Conservation (phyloP, 2,797 vertebrate species). For the Anguilla pacifica region DNA sequence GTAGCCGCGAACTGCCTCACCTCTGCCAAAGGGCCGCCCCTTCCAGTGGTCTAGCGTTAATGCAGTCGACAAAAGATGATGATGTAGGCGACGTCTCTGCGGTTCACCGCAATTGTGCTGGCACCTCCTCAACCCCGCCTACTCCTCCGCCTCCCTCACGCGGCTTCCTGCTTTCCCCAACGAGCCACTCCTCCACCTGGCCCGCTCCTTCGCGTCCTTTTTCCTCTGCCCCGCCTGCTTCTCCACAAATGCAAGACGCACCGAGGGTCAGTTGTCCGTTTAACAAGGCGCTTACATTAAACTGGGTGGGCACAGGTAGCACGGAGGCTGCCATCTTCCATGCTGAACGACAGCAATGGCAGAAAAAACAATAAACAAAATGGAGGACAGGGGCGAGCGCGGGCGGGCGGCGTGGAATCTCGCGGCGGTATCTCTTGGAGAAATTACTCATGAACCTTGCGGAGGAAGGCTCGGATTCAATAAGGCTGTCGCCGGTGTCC, state of each 20-base stretch:
- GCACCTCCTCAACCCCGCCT: no score
- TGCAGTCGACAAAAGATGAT: conserved; percentile 62
- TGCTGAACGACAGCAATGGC: neutral
- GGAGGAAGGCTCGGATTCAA: conserved; percentile 38
- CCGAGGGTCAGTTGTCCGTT: conserved; percentile 54
- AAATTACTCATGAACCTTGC: conserved; percentile 12
- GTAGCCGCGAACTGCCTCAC: conserved; percentile 68
- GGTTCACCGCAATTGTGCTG: conserved; percentile 46
- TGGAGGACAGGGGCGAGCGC: conserved; percentile 45
- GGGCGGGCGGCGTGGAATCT: conserved; percentile 37
- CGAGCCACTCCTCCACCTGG: no score
- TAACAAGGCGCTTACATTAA: conserved; percentile 58
- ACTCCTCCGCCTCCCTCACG: no score
- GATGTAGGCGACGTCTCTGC: conserved; percentile 61
- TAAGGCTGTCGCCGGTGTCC: conserved; percentile 37
- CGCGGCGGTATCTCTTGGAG: conserved; percentile 43
- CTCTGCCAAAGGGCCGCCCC: conserved; percentile 61
- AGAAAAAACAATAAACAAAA: neutral
- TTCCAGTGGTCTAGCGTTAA: conserved; percentile 12
- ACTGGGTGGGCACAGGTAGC: conserved; percentile 65
- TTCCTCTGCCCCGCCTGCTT: conserved; percentile 42
- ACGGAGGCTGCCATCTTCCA: conserved; percentile 51
- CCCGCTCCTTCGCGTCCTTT: conserved; percentile 1
- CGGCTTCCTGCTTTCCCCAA: no score
- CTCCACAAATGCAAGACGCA: conserved; percentile 24